These are phyloP conservation scores for Aphelinus atriplicis DNA, from an alignment of 1,140 invertebrate genomes.

Conservation along the genomic window DNA sequence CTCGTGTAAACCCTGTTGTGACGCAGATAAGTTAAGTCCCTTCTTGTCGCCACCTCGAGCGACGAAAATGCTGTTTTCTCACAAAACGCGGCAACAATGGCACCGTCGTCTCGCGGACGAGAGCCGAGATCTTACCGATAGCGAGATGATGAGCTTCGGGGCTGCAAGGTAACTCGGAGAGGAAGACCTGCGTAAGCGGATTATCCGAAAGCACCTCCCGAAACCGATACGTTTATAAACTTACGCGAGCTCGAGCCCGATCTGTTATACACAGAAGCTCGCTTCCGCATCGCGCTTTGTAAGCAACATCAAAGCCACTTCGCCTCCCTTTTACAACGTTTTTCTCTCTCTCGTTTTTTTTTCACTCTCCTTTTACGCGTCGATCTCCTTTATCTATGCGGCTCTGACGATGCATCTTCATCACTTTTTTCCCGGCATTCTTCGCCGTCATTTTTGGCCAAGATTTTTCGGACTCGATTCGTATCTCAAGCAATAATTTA, in stretches of 20 bases:
- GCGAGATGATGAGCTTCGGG: conserved; percentile 13
- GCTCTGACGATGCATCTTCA: not conserved
- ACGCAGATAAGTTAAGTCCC: conserved; percentile 64
- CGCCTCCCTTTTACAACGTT: conserved; percentile 11
- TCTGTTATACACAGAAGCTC: conserved; percentile 5
- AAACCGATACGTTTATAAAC: conserved; percentile 51
- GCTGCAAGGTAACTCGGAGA: conserved; percentile 10
- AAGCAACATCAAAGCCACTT: conserved; percentile 47
- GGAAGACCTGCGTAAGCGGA: conserved; percentile 57
- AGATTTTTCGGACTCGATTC: no score
- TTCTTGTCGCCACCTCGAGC: conserved; percentile 66
- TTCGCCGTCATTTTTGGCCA: no score
- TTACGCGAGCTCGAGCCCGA: not conserved
- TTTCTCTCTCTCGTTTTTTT: conserved; percentile 19
- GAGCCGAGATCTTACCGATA: conserved; percentile 37
- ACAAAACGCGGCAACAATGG: conserved; percentile 63
- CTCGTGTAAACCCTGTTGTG: conserved; percentile 52
- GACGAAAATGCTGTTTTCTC: conserved; percentile 65
- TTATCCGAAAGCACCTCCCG: conserved; percentile 49
- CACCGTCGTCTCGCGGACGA: conserved; percentile 33
- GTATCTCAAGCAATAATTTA: no score
- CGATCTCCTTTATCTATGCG: conserved; percentile 17
- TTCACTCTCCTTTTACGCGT: not conserved
- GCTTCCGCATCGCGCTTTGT: conserved; percentile 52
- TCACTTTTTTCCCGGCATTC: not conserved